Percentiles rank a stretch among this genome's conserved stretches.
Conservation (phyloP, 2,797 vertebrate genomes). For the Gallinago stenura region DNA sequence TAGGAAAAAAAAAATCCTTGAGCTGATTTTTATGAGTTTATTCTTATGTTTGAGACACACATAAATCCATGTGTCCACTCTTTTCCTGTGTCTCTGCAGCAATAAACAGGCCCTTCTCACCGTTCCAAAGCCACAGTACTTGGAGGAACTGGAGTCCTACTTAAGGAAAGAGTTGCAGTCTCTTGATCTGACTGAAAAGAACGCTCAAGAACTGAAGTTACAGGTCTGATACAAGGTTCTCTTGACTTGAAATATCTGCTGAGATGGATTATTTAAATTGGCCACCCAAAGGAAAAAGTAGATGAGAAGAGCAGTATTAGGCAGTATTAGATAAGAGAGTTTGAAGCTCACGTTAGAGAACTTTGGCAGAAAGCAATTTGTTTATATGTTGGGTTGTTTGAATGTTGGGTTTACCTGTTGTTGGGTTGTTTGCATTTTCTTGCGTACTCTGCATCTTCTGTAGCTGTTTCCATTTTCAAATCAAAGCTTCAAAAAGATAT, state of each 20-base stretch:
- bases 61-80: neutral
- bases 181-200: constrained; percentile 72
- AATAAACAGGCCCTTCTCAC: constrained; percentile 39
- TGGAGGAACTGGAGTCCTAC: constrained; percentile 81
- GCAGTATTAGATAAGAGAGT: too few species aligned
- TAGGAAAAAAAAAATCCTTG: neutral
- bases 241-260: neutral
- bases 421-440: neutral
- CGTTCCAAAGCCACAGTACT: constrained; percentile 80
- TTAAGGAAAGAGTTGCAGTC: constrained; percentile 80
- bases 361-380: neutral
- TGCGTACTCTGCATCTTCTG: neutral
- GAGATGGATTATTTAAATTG: neutral
- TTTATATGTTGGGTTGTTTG: neutral
- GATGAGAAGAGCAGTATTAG: neutral
- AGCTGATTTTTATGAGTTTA: neutral
- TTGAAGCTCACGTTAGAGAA: neutral
- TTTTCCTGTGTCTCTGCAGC: neutral
- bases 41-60: neutral
- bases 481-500: neutral
- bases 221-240: constrained; percentile 78
- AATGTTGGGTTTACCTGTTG: neutral
- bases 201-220: constrained; percentile 81
- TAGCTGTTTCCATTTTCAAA: neutral
- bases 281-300: neutral